A percentile compares a stretch with the other conserved stretches of the same genome.
These are phyloP conservation scores for human DNA, from an alignment of 2,113 vertebrate species.

Conservation along the genomic window GRCh38 chrX:48745001-48745500, in stretches of 20 bases:
- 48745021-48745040: background rate
- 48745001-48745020: background rate
- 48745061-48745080: background rate
- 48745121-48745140: background rate
- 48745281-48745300: background rate
- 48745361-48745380: background rate
- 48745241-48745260: background rate
- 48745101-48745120: background rate
- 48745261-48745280: background rate
- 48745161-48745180: background rate
- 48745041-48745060: background rate
- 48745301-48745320: background rate
- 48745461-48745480: too few relatives aligned
- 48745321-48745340: background rate
- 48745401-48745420: background rate
- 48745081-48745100: background rate
- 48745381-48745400: background rate
- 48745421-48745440: background rate
- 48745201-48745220: background rate
- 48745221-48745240: background rate
- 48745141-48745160: background rate
- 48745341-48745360: background rate
- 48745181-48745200: background rate
- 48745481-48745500: too few relatives aligned
- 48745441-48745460: background rate